Evolutionary conservation across 2,113 vertebrate genomes (phyloP), one percentile per base, ranked within the genome.

Genomic region (Eudyptes chrysolophus): DNA sequence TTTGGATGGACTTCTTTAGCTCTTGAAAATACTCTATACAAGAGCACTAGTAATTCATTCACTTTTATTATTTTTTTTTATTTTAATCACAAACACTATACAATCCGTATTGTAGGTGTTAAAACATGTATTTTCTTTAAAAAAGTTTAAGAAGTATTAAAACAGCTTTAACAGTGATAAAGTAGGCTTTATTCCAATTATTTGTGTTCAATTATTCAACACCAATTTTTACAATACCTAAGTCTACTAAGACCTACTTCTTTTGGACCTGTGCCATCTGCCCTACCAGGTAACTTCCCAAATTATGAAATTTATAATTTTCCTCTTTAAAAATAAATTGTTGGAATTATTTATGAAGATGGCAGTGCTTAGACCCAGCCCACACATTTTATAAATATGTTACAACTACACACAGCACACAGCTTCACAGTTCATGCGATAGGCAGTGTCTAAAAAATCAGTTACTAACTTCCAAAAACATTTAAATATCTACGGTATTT

Each of bases 371-470:
- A 96, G 96, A 97, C 94, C 96, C 97, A 98, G 97, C 96, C 98
- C 95, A 95, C 98, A 98, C 76, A 65, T 95, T 97, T 98, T 99
- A 99, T 99, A 99, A 99, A 99, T 99, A 98, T 97, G 98, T 97
- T 98, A 99, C 97, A 98, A 98, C 99, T 99, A 99, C 98, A 98
- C 98, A 99, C 99, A 98, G 96, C 98, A 99, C 98, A 99, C 98
- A 98, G 97, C 97, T 98, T 98, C 98, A 99, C 98, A 98, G 98
- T 98, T 99, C 99, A 99, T 99, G 99, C 99, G 93, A 98, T 98
- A 98, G 98, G 99, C 98, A 98, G 97, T 98, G 98, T 98, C 98
- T 99, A 99, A 98, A 98, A 98, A 98, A 98, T 97, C 91, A 97
- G 90, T 95, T 97, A 98, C 98, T 99, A 99, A 99, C 98, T 98